Percentiles rank a stretch among this genome's conserved stretches.
Evolutionary conservation across 1,140 invertebrate species (phyloP).

Genomic region (Chrysopa pallens): DNA sequence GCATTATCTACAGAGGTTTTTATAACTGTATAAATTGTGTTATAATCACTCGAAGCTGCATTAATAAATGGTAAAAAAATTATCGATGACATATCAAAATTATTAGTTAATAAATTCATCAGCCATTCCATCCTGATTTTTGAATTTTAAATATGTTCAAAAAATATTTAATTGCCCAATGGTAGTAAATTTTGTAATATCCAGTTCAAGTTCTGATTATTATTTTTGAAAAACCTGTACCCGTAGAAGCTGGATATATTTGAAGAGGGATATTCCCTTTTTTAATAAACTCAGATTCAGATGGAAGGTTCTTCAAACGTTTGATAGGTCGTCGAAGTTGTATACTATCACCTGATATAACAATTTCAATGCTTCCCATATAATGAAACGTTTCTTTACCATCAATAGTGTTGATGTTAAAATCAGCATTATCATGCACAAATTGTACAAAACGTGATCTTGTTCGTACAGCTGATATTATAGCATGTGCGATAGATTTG

Average conservation of each 20-base stretch:
- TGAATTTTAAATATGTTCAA: slow-evolving; percentile 5
- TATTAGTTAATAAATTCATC: slow-evolving; percentile 8
- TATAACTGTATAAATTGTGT: slow-evolving; percentile 2
- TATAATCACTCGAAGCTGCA: slow-evolving; percentile 7
- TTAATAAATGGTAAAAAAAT: slow-evolving; percentile 8
- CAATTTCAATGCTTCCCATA: slow-evolving; percentile 9
- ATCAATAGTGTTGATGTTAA: slow-evolving; percentile 8
- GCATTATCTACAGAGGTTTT: background rate
- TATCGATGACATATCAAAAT: slow-evolving; percentile 5
- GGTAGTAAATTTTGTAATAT: slow-evolving; percentile 3
- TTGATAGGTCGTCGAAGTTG: slow-evolving; percentile 3
- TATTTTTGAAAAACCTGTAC: slow-evolving; percentile 2
- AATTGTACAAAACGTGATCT: slow-evolving; percentile 8
- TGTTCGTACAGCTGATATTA: slow-evolving; percentile 6
- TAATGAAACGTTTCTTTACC: slow-evolving; percentile 8
- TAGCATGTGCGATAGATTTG: slow-evolving; percentile 6
- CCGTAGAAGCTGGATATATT: slow-evolving; percentile 5
- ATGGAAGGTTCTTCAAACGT: slow-evolving; percentile 4
- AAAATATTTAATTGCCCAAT: slow-evolving; percentile 3
- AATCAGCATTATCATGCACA: slow-evolving; percentile 10
- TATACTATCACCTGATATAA: slow-evolving; percentile 4
- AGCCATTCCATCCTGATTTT: slow-evolving; percentile 6
- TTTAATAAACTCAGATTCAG: slow-evolving; percentile 4
- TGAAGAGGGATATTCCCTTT: slow-evolving; percentile 4
- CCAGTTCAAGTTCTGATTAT: background rate